phyloP scores from a whole-genome alignment of 37 sponge, comb jelly and placozoan genomes.

The Chondrosia reniformis region DNA sequence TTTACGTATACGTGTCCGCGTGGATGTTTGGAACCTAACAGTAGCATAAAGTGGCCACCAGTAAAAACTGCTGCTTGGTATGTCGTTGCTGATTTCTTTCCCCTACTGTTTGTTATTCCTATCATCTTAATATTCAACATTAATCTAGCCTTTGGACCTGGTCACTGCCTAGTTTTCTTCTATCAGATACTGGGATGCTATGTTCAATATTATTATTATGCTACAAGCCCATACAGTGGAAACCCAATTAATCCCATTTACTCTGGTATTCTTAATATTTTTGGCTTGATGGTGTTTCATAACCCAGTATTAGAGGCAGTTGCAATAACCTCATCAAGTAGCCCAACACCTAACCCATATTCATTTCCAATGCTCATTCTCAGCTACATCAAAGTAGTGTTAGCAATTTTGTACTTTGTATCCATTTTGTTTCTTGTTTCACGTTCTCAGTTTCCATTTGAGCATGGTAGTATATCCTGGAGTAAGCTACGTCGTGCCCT shows the following conservation, averaged over 20 bases:
- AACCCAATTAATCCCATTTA: background rate
- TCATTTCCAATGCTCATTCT: background rate
- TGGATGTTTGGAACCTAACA: too few relatives aligned
- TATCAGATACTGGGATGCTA: constrained; percentile 2
- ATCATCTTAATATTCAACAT: constrained; percentile 11
- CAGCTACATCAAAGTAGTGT: background rate
- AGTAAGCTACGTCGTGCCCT: background rate
- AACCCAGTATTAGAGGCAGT: background rate
- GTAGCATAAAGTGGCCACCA: too few relatives aligned
- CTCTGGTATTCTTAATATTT: background rate
- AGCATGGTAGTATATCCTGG: background rate
- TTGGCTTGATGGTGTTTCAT: background rate
- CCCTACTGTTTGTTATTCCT: background rate
- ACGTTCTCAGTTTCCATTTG: background rate
- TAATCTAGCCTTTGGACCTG: constrained; percentile 8
- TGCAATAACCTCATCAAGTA: too few relatives aligned
- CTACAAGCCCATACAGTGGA: background rate
- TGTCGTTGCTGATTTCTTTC: background rate
- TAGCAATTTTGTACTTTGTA: background rate
- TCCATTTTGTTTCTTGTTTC: background rate
- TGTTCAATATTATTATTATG: too few relatives aligned
- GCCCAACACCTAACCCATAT: background rate
- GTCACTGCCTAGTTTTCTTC: constrained; percentile 5
- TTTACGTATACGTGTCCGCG: too few relatives aligned
- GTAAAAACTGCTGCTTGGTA: too few relatives aligned